phyloP scores from a whole-genome alignment of 92 coral and sea anemone genomes.

The Epizoanthus stellaris region DNA sequence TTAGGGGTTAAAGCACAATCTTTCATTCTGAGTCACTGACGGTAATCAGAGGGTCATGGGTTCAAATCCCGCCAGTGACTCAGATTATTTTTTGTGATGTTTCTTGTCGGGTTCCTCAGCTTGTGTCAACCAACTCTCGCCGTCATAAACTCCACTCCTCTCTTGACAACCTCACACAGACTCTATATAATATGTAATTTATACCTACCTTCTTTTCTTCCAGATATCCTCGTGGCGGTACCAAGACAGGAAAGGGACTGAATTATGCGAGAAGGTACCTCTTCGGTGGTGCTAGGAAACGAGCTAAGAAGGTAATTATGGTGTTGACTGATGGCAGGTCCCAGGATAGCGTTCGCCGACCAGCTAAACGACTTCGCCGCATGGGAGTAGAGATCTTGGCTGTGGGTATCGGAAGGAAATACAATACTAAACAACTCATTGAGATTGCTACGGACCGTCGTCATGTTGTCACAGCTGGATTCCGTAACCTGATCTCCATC shows the following conservation, averaged over 20 bases:
- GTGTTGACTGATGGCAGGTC: slow-evolving; percentile 79
- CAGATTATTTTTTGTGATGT: no score
- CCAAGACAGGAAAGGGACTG: slow-evolving; percentile 18
- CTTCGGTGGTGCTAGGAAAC: neutral
- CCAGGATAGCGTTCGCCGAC: slow-evolving; percentile 65
- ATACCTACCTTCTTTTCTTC: neutral
- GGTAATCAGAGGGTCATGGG: no score
- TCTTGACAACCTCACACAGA: no score
- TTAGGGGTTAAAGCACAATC: no score
- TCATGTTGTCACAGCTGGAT: slow-evolving; percentile 67
- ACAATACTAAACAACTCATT: slow-evolving; percentile 53
- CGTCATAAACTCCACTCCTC: no score
- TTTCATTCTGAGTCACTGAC: no score
- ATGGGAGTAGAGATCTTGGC: slow-evolving; percentile 60
- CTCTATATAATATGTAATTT: neutral
- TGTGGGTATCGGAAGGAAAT: slow-evolving; percentile 71
- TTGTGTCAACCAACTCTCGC: no score
- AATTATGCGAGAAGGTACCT: neutral
- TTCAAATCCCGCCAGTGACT: no score
- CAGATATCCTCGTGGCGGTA: slow-evolving; percentile 17
- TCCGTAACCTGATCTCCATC: slow-evolving; percentile 62
- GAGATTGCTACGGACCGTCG: slow-evolving; percentile 68
- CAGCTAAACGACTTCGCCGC: slow-evolving; percentile 59
- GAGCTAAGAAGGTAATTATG: slow-evolving; percentile 58
- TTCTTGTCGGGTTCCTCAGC: no score